phyloP scores from a whole-genome alignment of 2,888 invertebrate species.

The Bruchidius siliquastri region DNA sequence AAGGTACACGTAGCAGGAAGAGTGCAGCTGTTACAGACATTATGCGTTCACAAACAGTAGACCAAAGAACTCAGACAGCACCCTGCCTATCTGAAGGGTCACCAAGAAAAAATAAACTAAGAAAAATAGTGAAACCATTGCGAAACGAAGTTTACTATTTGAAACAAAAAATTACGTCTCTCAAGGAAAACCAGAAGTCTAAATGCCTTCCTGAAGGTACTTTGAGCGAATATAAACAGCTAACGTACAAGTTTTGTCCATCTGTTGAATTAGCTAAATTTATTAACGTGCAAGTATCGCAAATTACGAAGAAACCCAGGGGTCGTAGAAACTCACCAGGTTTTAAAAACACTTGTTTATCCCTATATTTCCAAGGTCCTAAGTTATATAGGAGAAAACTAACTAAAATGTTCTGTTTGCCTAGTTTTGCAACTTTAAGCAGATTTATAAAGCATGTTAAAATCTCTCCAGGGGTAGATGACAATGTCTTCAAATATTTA shows the following conservation, averaged over 20 bases:
- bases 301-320: constrained; percentile 2
- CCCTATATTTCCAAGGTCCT: constrained; percentile 6
- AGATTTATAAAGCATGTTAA: not conserved
- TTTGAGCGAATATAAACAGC: not conserved
- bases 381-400: constrained; percentile 7
- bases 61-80: too few species aligned
- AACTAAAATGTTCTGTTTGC: constrained; percentile 1
- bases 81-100: too few species aligned
- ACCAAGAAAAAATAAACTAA: too few species aligned
- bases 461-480: constrained; percentile 1
- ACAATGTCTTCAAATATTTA: not conserved
- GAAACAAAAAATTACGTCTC: too few species aligned
- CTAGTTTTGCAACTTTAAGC: not conserved
- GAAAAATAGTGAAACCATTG: too few species aligned
- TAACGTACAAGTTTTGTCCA: not conserved
- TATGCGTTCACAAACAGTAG: too few species aligned
- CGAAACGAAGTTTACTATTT: too few species aligned
- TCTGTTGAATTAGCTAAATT: not conserved
- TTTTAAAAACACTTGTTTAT: constrained; percentile 6
- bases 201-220: not conserved
- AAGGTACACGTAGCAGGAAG: too few species aligned
- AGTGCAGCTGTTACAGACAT: too few species aligned
- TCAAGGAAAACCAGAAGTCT: too few species aligned
- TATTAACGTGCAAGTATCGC: constrained; percentile 1
- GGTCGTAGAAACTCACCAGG: constrained; percentile 6